Base-by-base conservation (phyloP, 2,888 invertebrate genomes). In the Acleris laterana region DNA sequence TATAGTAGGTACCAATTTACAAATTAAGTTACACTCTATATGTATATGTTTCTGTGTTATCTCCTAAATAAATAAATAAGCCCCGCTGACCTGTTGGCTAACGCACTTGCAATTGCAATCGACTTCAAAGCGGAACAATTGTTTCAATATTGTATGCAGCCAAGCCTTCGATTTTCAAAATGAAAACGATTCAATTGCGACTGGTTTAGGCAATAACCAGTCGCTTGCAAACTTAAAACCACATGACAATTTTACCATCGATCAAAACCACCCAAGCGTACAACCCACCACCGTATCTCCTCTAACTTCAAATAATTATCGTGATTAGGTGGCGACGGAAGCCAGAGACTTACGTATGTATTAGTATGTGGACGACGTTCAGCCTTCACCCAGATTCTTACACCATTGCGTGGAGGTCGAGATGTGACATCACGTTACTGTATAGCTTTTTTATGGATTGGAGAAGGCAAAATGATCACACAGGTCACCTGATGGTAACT, bases 371-470 rank as follows among this genome's bases (percentile, higher is more conserved):
- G 57, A 13, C 22, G 61, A 3, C 62, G 66, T 66, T 17, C 44
- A 32, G 16, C 66, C 66, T 66, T 66, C 66, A 66, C 66, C 66
- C 48, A 66, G 57, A 62, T 66, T 19, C 62, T 51, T 48, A 52
- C 57, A 57, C 66, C 66, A 66, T 66, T 57, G 61, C 17, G 3
- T 56, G 51, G 59, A 66, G 66, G 66, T 22, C 51, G 61, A 32
- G 53, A 13, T 53, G 65, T 65, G 65, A 65, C 65, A 65, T 65
- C 65, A 65, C 25, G 22, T 17, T 55, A 57, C 25, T 22, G 46
- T 46, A 38, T 46, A 22, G 32, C 2, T 32, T 1, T 32, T 32
- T 32, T 32, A 32, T 9, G 32, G 32, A 9, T 9, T 7, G 1
- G 6, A 32, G 32, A 32, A 32, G 32, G 9, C 4, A 28, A 28